Percentiles rank a stretch among this genome's conserved stretches.
Evolutionary conservation across 2,797 vertebrate species (phyloP).

Genomic region (Sebastes melanostomus): DNA sequence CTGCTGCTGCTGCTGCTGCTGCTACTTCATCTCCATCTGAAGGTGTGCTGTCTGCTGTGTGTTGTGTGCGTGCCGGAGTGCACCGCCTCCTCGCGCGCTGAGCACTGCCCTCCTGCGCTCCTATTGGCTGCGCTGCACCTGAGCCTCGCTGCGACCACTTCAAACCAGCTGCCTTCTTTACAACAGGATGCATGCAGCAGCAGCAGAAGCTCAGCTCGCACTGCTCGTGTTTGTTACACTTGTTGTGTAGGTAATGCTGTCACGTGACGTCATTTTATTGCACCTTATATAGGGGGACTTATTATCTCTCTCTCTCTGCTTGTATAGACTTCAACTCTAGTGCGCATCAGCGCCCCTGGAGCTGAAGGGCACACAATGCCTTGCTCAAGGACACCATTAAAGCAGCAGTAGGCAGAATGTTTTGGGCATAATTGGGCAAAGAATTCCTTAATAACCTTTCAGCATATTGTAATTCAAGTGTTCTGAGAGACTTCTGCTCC

Average conservation of each 20-base stretch:
- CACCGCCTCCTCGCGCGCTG: conserved; percentile 65
- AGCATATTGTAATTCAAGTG: too few species aligned
- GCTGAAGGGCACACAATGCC: background rate
- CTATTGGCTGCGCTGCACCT: conserved; percentile 82
- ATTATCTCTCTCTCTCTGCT: background rate
- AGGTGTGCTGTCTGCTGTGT: conserved; percentile 74
- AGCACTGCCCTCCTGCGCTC: conserved; percentile 58
- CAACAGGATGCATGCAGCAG: background rate
- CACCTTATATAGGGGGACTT: background rate
- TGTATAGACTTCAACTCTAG: background rate
- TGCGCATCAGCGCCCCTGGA: background rate
- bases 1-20: conserved; percentile 30
- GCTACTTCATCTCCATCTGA: conserved; percentile 77
- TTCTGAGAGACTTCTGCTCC: too few species aligned
- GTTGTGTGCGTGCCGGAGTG: conserved; percentile 34
- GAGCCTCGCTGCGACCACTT: conserved; percentile 44
- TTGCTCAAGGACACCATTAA: conserved; percentile 14
- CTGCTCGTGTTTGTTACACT: background rate
- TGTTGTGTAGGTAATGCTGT: too few species aligned
- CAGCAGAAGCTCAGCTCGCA: background rate
- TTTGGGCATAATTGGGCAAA: too few species aligned
- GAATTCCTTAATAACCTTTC: too few species aligned
- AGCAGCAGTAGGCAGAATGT: too few species aligned
- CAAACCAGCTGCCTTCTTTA: background rate
- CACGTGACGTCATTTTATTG: background rate